Base-by-base conservation (phyloP, 2,888 invertebrate genomes). In the Thelaira solivaga region DNA sequence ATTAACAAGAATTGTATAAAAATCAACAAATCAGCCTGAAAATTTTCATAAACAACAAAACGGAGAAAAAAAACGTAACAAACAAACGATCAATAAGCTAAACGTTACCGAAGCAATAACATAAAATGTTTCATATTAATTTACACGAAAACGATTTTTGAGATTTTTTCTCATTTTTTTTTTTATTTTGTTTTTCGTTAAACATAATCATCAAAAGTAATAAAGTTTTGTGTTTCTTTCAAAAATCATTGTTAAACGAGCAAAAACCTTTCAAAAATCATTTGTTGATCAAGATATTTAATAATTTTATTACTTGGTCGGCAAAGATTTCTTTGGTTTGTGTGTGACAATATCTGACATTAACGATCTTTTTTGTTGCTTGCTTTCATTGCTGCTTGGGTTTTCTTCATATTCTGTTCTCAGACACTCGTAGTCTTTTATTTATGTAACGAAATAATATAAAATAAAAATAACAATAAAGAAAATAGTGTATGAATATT, bases 401-500 rank as follows among this genome's bases (percentile, higher is more conserved):
- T 34, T 34, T n/a, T n/a, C 34, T 13, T 20, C 13, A 2, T 16
- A 43, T 53, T 53, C 43, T 65, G 20, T 29, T 43, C 57, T 45
- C 4, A 34, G 34, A 26, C 47, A 18, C 57, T 49, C 36, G 13
- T 41, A 29, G 31, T 55, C 31, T 24, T n/a, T 36, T 64, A 36
- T 61, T 72, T 64, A 61, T 67, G 34, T 34, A 65, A 59, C 22
- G 11, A 61, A 62, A 18, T 13, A 16, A 36, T 11, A 55, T 49
- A 47, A 16, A 31, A 22, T 18, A 36, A 31, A 18, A 49, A 62
- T 65, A 69, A 61, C 68, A 76, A n/a, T n/a, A n/a, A n/a, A n/a
- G n/a, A n/a, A n/a, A n/a, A n/a, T n/a, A n/a, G n/a, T n/a, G n/a
- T 76, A 76, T 75, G 64, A 80, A 72, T 81, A 78, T 81, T 80